Conservation (phyloP, 2,797 vertebrate species). For the Tadarida brasiliensis region DNA sequence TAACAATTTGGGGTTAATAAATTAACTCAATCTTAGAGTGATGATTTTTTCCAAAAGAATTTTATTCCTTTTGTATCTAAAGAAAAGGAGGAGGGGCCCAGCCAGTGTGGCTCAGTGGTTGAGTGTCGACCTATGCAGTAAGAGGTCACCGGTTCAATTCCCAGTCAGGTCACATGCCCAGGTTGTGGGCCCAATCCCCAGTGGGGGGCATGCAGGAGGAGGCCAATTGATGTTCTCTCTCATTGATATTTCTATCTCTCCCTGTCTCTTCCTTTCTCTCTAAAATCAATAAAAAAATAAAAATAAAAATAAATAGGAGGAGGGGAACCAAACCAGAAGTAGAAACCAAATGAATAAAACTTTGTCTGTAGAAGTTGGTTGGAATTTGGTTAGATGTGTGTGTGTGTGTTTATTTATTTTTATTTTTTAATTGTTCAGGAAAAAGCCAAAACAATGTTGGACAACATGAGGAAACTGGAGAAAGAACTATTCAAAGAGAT, state of each 20-base stretch:
- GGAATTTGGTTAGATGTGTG: constrained; percentile 38
- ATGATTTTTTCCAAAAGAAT: constrained; percentile 53
- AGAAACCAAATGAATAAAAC: constrained; percentile 50
- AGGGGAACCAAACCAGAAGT: not conserved
- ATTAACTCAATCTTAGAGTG: constrained; percentile 38
- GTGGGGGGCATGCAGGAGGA: no score
- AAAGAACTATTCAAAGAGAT: constrained; percentile 90
- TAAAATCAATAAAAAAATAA: no score
- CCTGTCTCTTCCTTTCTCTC: no score
- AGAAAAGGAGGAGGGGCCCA: not conserved
- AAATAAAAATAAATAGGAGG: not conserved
- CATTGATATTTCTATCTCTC: no score
- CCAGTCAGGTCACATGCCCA: no score
- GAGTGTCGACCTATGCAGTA: no score
- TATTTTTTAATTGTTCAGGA: constrained; percentile 86
- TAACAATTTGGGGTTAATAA: constrained; percentile 20
- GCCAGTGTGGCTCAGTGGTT: no score
- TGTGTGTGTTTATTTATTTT: constrained; percentile 37
- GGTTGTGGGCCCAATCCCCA: no score
- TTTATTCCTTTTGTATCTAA: constrained; percentile 54
- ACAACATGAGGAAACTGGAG: constrained; percentile 91
- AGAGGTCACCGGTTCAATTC: no score
- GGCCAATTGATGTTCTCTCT: no score
- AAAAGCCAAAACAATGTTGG: constrained; percentile 89
- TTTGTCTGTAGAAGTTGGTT: constrained; percentile 34